Conservation (phyloP, 2,113 vertebrate species). For the Emydura subglobosa region DNA sequence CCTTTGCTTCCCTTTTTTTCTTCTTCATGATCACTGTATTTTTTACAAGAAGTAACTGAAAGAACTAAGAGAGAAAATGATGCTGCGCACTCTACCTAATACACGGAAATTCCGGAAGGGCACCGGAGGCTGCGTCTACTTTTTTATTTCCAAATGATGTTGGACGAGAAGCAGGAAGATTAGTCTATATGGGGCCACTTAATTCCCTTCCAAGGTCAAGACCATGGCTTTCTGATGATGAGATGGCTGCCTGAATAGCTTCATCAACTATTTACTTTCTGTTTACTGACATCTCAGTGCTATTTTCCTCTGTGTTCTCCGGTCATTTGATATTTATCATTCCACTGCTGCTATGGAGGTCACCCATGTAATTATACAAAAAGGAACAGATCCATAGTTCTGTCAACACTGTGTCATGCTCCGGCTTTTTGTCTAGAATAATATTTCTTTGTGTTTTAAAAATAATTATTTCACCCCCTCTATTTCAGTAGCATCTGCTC, state of each 20-base stretch:
- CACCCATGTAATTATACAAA: neutral
- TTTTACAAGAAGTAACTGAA: slow-evolving; percentile 24
- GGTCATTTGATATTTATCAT: slow-evolving; percentile 20
- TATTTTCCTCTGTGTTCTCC: slow-evolving; percentile 25
- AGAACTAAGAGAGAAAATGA: neutral
- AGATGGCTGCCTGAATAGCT: slow-evolving; percentile 15
- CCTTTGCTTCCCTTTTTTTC: neutral
- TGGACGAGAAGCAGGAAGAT: slow-evolving; percentile 2
- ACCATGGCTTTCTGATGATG: slow-evolving; percentile 21
- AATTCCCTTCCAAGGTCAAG: slow-evolving; percentile 42
- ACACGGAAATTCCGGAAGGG: slow-evolving; percentile 20
- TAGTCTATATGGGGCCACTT: slow-evolving; percentile 34
- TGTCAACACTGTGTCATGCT: neutral
- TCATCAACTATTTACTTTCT: slow-evolving; percentile 43
- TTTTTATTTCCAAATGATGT: slow-evolving; percentile 22
- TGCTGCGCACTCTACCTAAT: neutral
- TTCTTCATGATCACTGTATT: neutral
- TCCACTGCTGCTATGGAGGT: neutral
- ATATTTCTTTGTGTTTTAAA: neutral
- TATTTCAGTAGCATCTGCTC: neutral
- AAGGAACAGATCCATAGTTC: neutral
- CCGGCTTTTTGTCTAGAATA: neutral
- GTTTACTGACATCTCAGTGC: slow-evolving; percentile 18
- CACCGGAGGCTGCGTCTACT: neutral
- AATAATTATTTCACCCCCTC: neutral